Base-by-base conservation (phyloP, 2,888 invertebrate species). In the Thera britannica region DNA sequence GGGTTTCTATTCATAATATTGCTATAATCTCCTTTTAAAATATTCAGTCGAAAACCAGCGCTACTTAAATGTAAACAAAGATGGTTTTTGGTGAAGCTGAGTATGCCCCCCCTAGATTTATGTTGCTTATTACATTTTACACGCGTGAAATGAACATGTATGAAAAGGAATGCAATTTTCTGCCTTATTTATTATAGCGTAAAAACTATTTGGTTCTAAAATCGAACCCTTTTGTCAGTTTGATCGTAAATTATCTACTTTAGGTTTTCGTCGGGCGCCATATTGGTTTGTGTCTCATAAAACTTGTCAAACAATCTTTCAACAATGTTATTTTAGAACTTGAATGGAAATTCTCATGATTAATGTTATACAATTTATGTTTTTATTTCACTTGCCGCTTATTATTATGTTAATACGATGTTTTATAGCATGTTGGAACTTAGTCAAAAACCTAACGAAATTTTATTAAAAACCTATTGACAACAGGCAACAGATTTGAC, bases 81-180 rank as follows among this genome's bases (percentile, higher is more conserved):
- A 38, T n/a, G 55, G 11, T 73, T 72, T 71, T 67, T 62, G 60
- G 23, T 56, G 9, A 38, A 59, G 7, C 62, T 2, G 9, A 62
- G 63, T 54, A 78, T 78, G 78, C 78, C 75, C 79, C 80, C 86
- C 82, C 81, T 83, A 85, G 87, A 92, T 92, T 91, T 91, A 90
- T 90, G 84, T 85, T 85, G 84, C 89, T 91, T 91, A 91, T 91
- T 90, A 90, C 87, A 89, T 91, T 91, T 90, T 89, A 88, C 85
- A 86, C 87, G 88, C 90, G 88, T 88, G 90, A 90, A 91, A 89
- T 89, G 87, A 89, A 84, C 87, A 84, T 78, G 83, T 79, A 78
- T 79, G 71, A 82, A 81, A 81, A 82, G 79, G 82, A 84, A 87
- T 83, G 83, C 87, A 81, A 91, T 89, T 89, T 82, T 79, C 81